Base-by-base conservation (phyloP, 2,797 vertebrate species). In the Botia kubotai region DNA sequence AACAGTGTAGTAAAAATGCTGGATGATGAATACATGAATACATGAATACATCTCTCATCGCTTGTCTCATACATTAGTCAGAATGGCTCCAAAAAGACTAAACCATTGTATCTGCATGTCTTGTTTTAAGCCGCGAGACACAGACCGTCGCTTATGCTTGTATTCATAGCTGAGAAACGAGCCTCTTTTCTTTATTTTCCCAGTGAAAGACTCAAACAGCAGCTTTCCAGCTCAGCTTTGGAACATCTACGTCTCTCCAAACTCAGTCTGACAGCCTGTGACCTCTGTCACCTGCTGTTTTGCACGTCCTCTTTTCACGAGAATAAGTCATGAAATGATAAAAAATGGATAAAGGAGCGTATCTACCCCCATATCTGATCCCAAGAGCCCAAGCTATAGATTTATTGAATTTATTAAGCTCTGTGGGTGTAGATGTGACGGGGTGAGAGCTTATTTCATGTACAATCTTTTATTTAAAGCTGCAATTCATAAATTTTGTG, bases 261-360 rank as follows among this genome's bases (percentile, higher is more conserved):
- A 63, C 23, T 19, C 13, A 70, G 52, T 65, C 23, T 66, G n/a
- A 26, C 66, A 68, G 66, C 16, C 50, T 14, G 13, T 67, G 29
- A 67, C 17, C 63, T 67, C 63, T 7, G 17, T 63, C 57, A 52
- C 63, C 60, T 63, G 60, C 52, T 36, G 26, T 52, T 12, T 19
- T 2, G 1, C 62, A 48, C 48, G 12, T 12, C 0, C 55, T 17
- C 72, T 46, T 17, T 52, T 60, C 52, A 19, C 72, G 33, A 21
- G 12, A 60, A 13, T 43, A 46, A 46, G 48, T 8, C 29, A 62
- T 63, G 46, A n/a, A 19, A 33, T 29, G 58, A 55, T n/a, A 52
- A 72, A 72, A 79, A 55, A 72, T 72, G 13, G 60, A 72, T 71
- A 68, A 79, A 72, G 50, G 57, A 17, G 62, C 50, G 53, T 23